These are phyloP conservation scores for Eupeodes luniger DNA, from an alignment of 2,888 invertebrate species.

Conservation along the genomic window DNA sequence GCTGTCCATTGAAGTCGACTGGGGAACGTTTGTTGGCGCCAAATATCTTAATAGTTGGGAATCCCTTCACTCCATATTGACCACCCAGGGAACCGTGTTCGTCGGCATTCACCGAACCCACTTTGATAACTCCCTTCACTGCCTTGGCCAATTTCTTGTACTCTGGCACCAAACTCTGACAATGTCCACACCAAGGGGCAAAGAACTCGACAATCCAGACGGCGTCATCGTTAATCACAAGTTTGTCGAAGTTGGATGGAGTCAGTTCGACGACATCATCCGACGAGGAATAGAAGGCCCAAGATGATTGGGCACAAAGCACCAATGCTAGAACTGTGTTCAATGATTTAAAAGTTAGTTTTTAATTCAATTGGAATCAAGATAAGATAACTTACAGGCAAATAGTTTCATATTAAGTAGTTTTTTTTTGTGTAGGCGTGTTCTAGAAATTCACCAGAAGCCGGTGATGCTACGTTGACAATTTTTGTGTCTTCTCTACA, in stretches of 20 bases:
- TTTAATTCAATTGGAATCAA: not conserved
- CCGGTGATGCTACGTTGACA: constrained; percentile 72
- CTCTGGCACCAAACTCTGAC: constrained; percentile 95
- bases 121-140: constrained; percentile 96
- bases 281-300: constrained; percentile 87
- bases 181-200: constrained; percentile 98
- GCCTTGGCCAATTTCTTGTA: constrained; percentile 97
- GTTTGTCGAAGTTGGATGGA: constrained; percentile 93
- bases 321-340: constrained; percentile 37
- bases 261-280: constrained; percentile 94
- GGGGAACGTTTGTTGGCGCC: constrained; percentile 92
- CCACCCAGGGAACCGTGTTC: constrained; percentile 92
- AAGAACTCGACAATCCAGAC: constrained; percentile 95
- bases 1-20: constrained; percentile 92
- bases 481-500: constrained; percentile 15
- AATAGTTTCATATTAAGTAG: constrained; percentile 56
- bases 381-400: constrained; percentile 48
- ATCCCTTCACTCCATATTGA: constrained; percentile 93
- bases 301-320: constrained; percentile 59
- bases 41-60: constrained; percentile 98
- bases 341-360: not conserved
- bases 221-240: constrained; percentile 92
- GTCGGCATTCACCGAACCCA: constrained; percentile 97
- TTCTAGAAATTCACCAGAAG: constrained; percentile 40
- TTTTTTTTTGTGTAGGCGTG: constrained; percentile 11